A percentile compares a stretch with the other conserved stretches of the same genome.
These are phyloP conservation scores for Dynastes hyllus DNA, from an alignment of 2,888 invertebrate genomes.

Conservation along the genomic window DNA sequence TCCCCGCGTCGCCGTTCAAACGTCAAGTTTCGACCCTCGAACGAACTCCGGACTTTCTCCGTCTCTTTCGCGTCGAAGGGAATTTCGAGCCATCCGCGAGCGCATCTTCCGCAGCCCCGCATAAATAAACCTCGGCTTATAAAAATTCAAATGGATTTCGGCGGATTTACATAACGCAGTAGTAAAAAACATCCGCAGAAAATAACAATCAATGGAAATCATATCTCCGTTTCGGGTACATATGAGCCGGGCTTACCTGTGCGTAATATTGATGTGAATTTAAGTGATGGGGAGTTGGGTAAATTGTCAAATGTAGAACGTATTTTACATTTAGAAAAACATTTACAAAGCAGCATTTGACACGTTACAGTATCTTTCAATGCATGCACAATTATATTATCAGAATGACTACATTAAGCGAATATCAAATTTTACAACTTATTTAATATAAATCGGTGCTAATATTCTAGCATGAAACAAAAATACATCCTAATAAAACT, in stretches of 20 bases:
- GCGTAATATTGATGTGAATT: background rate
- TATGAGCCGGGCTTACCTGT: background rate
- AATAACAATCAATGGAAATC: slow-evolving; percentile 51
- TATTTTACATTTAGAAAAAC: too few relatives aligned
- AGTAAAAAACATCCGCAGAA: slow-evolving; percentile 49
- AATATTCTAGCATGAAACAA: too few relatives aligned
- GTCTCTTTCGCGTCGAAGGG: background rate
- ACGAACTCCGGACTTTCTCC: slow-evolving; percentile 1
- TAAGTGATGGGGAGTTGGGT: background rate
- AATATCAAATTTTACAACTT: too few relatives aligned
- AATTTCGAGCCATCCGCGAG: background rate
- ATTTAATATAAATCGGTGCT: too few relatives aligned
- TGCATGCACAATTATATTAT: too few relatives aligned
- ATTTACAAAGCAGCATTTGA: too few relatives aligned
- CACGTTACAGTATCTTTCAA: too few relatives aligned
- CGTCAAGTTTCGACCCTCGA: slow-evolving; percentile 13
- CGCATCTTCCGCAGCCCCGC: slow-evolving; percentile 36
- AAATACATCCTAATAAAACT: too few relatives aligned
- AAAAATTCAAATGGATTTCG: slow-evolving; percentile 49
- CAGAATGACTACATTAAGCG: too few relatives aligned
- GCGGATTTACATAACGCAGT: slow-evolving; percentile 47
- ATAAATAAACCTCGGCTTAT: slow-evolving; percentile 52
- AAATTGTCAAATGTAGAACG: too few relatives aligned
- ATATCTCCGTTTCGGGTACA: slow-evolving; percentile 33
- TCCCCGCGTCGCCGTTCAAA: background rate